Evolutionary conservation across 1,140 invertebrate species (phyloP), one percentile per base, ranked within the genome.

Genomic region (Calycopis cecrops): DNA sequence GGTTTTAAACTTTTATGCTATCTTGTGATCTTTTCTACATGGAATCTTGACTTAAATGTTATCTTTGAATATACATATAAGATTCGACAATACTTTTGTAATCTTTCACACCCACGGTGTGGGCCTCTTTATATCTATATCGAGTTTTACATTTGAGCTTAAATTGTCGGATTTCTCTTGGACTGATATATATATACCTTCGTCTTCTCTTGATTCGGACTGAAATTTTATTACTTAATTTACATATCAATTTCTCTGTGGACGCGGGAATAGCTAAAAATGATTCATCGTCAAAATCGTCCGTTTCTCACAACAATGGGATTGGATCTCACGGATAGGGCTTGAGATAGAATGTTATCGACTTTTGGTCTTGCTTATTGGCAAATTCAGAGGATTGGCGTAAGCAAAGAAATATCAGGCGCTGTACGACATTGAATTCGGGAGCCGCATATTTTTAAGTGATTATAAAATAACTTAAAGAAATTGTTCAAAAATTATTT

Each of bases 11-110:
- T 69, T 63, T 71, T 61, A 63, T 67, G 62, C 65, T 67, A 68
- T 72, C 72, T 71, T 75, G 72, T 72, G 67, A 76, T 73, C 65
- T 53, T 53, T 53, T 53, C 52, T 53, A 53, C 52, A 14, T 42
- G 59, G 57, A 69, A 65, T 60, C 60, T 76, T 65, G 63, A 70
- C 65, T 74, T 61, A 65, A 69, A 60, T 74, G 65, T 57, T 67
- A 52, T 65, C 64, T 77, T 69, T 61, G 63, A 57, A 17, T 64
- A 62, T 65, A n/a, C n/a, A 67, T 64, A 66, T 65, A 71, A 73
- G 48, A 47, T 72, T 72, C 69, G 76, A 78, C 73, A 78, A 80
- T 80, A 80, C 67, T 76, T 75, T 71, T 75, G 56, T 73, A 72
- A 66, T 55, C 51, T 67, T 77, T 67, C 68, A 54, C 40, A 38